Base-by-base conservation (phyloP, 2,113 vertebrate genomes). In the Anguilla japonica region DNA sequence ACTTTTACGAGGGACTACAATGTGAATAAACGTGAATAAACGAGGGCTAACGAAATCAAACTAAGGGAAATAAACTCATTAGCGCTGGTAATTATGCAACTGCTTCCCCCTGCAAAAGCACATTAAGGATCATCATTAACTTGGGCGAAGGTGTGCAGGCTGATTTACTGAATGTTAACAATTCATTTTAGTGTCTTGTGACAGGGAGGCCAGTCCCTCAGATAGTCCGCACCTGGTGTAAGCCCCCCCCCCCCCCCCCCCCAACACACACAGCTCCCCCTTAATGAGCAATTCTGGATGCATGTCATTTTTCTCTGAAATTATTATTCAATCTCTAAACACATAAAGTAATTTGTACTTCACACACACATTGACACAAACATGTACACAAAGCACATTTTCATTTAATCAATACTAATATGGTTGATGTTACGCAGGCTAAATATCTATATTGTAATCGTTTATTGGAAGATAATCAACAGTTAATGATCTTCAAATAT, bases 21-120 rank as follows among this genome's bases (percentile, higher is more conserved):
- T 56, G 86, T n/a, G n/a, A n/a, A n/a, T n/a, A n/a, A n/a, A n/a
- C 60, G 80, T 43, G 43, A 40, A 83, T 86, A 80, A 82, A 85
- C 16, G 29, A 46, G 26, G 34, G 40, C 84, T 79, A 79, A 82
- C 63, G 84, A 89, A 86, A 85, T 86, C 83, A 87, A 83, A 87
- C 85, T 46, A 67, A 79, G 41, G 4, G 83, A 81, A 56, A 84
- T 87, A 88, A 89, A 86, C 86, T 90, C 78, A 89, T 92, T 91
- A 91, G 41, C 56, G 86, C 20, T 87, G 11, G 79, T 83, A 88
- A 90, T 90, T 90, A 87, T 81, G 87, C 87, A 60, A 16, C 82
- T 79, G 46, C 39, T 57, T 60, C 83, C 85, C 84, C 75, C 78
- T 83, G 79, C 39, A 29, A 80, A 80, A 41, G 39, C 34, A 80